Percentiles rank a stretch among this genome's conserved stretches.
These are phyloP conservation scores for Notospermus geniculatus DNA, from an alignment of 1,140 invertebrate genomes.

Conservation along the genomic window DNA sequence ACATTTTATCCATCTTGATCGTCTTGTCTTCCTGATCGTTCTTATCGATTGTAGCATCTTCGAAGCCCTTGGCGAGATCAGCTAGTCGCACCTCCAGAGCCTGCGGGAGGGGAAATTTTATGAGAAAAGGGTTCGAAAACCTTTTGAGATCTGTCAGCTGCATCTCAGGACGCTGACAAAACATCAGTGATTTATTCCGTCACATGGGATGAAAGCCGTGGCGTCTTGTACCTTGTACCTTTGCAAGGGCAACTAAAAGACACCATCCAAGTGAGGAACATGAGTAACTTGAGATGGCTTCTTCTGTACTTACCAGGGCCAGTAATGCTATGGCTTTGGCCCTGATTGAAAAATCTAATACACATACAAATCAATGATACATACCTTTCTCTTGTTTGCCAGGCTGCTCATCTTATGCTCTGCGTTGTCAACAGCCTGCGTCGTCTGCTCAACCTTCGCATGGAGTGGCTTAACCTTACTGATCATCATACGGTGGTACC, in stretches of 20 bases:
- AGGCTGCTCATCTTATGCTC: slow-evolving; percentile 52
- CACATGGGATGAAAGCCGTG: no score
- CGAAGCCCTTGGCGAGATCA: slow-evolving; percentile 52
- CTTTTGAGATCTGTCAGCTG: no score
- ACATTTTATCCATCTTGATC: slow-evolving; percentile 49
- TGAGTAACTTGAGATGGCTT: no score
- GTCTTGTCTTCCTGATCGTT: slow-evolving; percentile 55
- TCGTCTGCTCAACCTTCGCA: slow-evolving; percentile 53
- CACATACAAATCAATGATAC: background rate
- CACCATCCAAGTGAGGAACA: no score
- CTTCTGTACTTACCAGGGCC: no score
- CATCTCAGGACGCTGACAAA: no score
- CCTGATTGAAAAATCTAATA: background rate
- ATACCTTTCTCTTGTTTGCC: slow-evolving; percentile 49
- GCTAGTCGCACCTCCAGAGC: slow-evolving; percentile 45
- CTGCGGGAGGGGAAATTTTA: slow-evolving; percentile 14
- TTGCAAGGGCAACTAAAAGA: no score
- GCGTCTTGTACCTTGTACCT: no score
- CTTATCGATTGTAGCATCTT: slow-evolving; percentile 56
- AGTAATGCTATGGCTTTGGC: no score
- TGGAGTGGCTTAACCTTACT: slow-evolving; percentile 54
- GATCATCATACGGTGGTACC: slow-evolving; percentile 53
- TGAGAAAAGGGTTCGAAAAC: no score
- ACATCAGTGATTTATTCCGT: no score
- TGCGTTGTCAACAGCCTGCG: slow-evolving; percentile 50